Evolutionary conservation across 1,140 invertebrate species (phyloP), one percentile per base, ranked within the genome.

Genomic region (Parasteatoda tepidariorum): DNA sequence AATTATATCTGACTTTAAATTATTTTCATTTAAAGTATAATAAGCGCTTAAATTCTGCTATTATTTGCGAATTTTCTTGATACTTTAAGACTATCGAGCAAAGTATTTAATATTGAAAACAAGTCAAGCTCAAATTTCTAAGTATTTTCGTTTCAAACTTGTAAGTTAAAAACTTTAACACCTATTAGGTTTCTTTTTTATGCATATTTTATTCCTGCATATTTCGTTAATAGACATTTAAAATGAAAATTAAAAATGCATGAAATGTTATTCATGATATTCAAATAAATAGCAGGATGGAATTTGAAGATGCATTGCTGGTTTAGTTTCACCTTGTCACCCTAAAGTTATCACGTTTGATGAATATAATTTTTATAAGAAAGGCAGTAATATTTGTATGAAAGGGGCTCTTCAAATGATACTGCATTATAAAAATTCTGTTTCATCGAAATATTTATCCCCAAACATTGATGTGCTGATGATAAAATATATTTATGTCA

Each of bases 371-470:
- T 71, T 71, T 24, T 71, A 41, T 71, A 24, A 31, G 13, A 71
- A 26, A 55, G 68, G n/a, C 41, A 6, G 68, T 55, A 71, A 4
- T 57, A 71, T 71, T 71, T 71, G 68, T 55, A 57, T 33, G 9
- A 13, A 71, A 71, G 48, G 68, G 68, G 68, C 68, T 71, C 68
- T 71, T 54, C 68, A 71, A 57, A 57, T 71, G 41, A n/a, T 71
- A 71, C 68, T 57, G 54, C 48, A 55, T 55, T 55, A 48, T 48
- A 18, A 48, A 48, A 48, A 48, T 48, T 9, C 38, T 13, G 38
- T 48, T 48, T 18, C 38, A 18, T 48, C 38, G n/a, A n/a, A n/a
- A n/a, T n/a, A n/a, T n/a, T n/a, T n/a, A n/a, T n/a, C n/a, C n/a
- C n/a, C n/a, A n/a, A n/a, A n/a, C n/a, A n/a, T n/a, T n/a, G n/a